A percentile compares a stretch with the other conserved stretches of the same genome.
These are phyloP conservation scores for Neoscelio sp. DNA, from an alignment of 2,888 invertebrate genomes.

Conservation along the genomic window DNA sequence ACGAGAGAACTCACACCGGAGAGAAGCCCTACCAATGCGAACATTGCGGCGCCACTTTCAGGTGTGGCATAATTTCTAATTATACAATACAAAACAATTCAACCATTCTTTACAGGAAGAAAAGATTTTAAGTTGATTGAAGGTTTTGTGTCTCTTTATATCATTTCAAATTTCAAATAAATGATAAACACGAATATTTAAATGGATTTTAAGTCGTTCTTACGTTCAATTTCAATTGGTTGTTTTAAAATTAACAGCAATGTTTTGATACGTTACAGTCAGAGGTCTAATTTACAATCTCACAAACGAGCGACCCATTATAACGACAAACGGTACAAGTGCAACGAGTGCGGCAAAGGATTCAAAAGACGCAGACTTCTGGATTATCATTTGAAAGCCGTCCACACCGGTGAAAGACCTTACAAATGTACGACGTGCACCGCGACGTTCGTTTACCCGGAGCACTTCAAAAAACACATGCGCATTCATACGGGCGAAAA, in stretches of 20 bases:
- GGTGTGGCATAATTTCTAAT: conserved; percentile 33
- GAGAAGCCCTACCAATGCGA: conserved; percentile 92
- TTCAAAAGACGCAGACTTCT: conserved; percentile 88
- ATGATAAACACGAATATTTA: too few species aligned
- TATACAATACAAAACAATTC: background rate
- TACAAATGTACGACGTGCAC: conserved; percentile 89
- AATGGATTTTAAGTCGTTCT: too few species aligned
- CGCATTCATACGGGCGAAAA: conserved; percentile 91
- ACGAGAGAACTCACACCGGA: conserved; percentile 92
- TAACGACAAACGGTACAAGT: conserved; percentile 89
- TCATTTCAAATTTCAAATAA: too few species aligned
- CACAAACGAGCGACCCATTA: conserved; percentile 92
- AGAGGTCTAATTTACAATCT: conserved; percentile 91
- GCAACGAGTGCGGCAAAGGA: conserved; percentile 88
- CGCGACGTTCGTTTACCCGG: conserved; percentile 93
- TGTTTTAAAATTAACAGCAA: background rate
- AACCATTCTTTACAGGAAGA: background rate
- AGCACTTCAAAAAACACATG: conserved; percentile 92
- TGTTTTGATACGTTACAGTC: conserved; percentile 83
- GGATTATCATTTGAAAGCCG: conserved; percentile 92
- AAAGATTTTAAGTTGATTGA: too few species aligned
- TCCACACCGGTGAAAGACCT: conserved; percentile 92
- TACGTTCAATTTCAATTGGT: too few species aligned
- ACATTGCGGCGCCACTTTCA: conserved; percentile 87
- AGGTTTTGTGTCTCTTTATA: too few species aligned